Base-by-base conservation (phyloP, 2,888 invertebrate genomes). In the Caenorhabditis sinica region DNA sequence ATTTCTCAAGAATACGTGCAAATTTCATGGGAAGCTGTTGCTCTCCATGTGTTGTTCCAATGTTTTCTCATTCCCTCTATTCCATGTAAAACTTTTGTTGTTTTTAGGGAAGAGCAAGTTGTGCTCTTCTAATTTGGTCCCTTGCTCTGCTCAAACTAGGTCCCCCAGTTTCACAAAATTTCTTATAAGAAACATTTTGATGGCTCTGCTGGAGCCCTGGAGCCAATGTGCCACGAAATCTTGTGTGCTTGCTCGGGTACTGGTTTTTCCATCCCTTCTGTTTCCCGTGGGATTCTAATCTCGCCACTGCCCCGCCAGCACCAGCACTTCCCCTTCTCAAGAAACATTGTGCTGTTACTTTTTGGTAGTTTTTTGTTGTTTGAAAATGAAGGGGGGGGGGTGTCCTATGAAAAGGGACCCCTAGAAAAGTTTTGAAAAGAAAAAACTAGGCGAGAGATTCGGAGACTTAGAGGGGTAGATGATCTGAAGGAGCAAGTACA, bases 281-380 rank as follows among this genome's bases (percentile, higher is more conserved):
- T 28, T 33, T 40, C 40, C 40, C 56, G 28, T 56, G 79, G 79
- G 72, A 72, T 79, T 79, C 79, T 72, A 79, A 79, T 79, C 79
- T 43, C 2, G 23, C 65, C n/a, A n/a, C n/a, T n/a, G n/a, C n/a
- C n/a, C n/a, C 13, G 23, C 45, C 17, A n/a, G 20, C 45, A 4
- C 43, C 33, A 36, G 25, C 51, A 3, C 49, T 28, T 3, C 28
- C 20, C 17, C 20, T 30, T 53, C 28, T 23, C 56, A 40, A 36
- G 33, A 20, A 49, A 66, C 58, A 23, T 51, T 49, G 9, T 15
- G 5, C 56, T 76, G 75, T 76, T 76, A 66, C 75, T 76, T 51
- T 43, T 66, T 76, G 43, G 56, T 33, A 51, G 77, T 77, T 69
- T 77, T 77, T 71, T 69, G 76, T 76, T 68, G 28, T 56, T 30